Base-by-base conservation (phyloP, 2,797 vertebrate species). In the Danio tinwini region DNA sequence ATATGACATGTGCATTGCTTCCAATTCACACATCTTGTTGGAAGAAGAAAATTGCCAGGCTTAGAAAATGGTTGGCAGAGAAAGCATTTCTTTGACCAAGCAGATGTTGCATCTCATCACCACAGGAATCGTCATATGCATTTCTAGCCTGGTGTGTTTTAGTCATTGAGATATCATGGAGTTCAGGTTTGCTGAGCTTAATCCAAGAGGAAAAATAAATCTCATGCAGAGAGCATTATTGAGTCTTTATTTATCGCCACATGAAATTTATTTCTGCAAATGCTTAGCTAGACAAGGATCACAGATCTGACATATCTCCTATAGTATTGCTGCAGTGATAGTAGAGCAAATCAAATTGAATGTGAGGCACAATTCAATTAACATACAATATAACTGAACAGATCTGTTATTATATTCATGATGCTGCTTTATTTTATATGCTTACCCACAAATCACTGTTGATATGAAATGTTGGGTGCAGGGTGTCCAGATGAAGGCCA, bases 61-160 rank as follows among this genome's bases (percentile, higher is more conserved):
- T 80, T 70, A 58, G 61, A 71, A 50, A 71, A 75, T 61, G 13
- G 42, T 74, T 61, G 53, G 11, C 53, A 81, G 85, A 87, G 85
- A 90, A 86, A 88, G 83, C 63, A 88, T 64, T 87, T 90, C 50
- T 89, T 74, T 84, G 87, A 82, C 86, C 65, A 88, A 89, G 88
- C 89, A 87, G 87, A 89, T 89, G 84, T 87, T 82, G 80, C 81
- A 76, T 87, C 78, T 90, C 85, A 86, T 89, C 72, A 74, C 81
- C 63, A 39, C 82, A 78, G 80, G 80, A 83, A 80, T 61, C 64
- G 80, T 87, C 61, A 83, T 75, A 83, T 85, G 72, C 86, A 64
- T 84, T 83, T 82, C 70, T 56, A 55, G 16, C 77, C 59, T 73
- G 69, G 19, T 64, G 50, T 64, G 77, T 64, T 78, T 61, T 56